phyloP scores from a whole-genome alignment of 2,888 invertebrate genomes.

The Lypha dubia region DNA sequence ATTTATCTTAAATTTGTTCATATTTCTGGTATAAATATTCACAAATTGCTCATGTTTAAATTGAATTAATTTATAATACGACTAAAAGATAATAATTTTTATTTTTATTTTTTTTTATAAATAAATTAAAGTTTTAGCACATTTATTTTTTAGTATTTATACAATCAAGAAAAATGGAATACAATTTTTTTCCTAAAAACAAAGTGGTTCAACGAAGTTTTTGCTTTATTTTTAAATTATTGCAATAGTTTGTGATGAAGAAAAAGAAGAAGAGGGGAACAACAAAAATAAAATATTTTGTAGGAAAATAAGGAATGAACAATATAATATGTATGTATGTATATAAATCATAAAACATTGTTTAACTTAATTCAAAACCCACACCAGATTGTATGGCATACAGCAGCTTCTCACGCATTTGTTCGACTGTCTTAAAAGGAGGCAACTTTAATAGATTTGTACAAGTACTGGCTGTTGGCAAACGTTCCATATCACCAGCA shows the following conservation, averaged over 20 bases:
- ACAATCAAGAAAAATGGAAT: conserved; percentile 44
- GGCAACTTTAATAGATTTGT: conserved; percentile 99
- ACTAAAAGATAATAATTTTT: background rate
- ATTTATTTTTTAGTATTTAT: conserved; percentile 33
- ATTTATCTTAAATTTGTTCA: conserved; percentile 27
- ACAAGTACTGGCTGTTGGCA: conserved; percentile 98
- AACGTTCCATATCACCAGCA: conserved; percentile 93
- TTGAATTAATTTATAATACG: too few species aligned
- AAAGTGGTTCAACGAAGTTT: conserved; percentile 25
- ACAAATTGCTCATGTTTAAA: conserved; percentile 14
- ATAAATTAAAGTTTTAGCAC: conserved; percentile 50
- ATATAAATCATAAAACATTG: conserved; percentile 31
- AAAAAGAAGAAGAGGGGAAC: background rate
- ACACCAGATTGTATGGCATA: conserved; percentile 97
- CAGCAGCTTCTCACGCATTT: conserved; percentile 91
- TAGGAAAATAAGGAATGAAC: conserved; percentile 31
- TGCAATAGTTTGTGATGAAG: background rate
- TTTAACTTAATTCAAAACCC: conserved; percentile 96
- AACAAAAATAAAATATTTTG: too few species aligned
- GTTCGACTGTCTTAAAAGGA: conserved; percentile 91
- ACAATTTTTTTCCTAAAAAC: conserved; percentile 20
- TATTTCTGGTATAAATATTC: conserved; percentile 12
- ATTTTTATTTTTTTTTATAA: too few species aligned
- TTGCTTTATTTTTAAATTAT: conserved; percentile 11
- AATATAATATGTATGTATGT: too few species aligned